Percentiles rank a stretch among this genome's conserved stretches.
phyloP scores from a whole-genome alignment of 2,113 vertebrate species.

The Gallinago media region DNA sequence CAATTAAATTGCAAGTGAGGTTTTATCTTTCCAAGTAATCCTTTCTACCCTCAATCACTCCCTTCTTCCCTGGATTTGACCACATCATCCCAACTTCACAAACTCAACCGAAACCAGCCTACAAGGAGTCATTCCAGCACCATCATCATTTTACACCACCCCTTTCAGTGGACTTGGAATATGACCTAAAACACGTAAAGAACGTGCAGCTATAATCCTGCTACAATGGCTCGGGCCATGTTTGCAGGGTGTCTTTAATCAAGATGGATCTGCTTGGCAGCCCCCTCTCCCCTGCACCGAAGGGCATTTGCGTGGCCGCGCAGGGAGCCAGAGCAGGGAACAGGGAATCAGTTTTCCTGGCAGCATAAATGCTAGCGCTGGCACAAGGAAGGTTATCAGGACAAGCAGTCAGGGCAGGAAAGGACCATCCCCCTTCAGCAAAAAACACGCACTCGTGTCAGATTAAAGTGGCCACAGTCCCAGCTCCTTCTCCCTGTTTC shows the following conservation, averaged over 20 bases:
- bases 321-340: neutral
- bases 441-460: neutral
- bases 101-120: neutral
- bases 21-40: neutral
- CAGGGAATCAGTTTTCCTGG: constrained; percentile 12
- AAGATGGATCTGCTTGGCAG: neutral
- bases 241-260: neutral
- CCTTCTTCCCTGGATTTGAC: neutral
- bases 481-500: neutral
- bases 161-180: neutral
- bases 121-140: neutral
- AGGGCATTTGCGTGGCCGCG: neutral
- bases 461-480: constrained; percentile 17
- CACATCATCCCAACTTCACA: neutral
- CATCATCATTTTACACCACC: neutral
- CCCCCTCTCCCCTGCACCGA: neutral
- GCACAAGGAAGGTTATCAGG: neutral
- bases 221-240: neutral
- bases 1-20: neutral
- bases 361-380: neutral
- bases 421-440: constrained; percentile 38
- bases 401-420: constrained; percentile 31
- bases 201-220: neutral
- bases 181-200: neutral
- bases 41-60: neutral